Percentiles rank a stretch among this genome's conserved stretches.
These are phyloP conservation scores for Romanogobio albipinnatus DNA, from an alignment of 2,113 vertebrate species.

Conservation along the genomic window DNA sequence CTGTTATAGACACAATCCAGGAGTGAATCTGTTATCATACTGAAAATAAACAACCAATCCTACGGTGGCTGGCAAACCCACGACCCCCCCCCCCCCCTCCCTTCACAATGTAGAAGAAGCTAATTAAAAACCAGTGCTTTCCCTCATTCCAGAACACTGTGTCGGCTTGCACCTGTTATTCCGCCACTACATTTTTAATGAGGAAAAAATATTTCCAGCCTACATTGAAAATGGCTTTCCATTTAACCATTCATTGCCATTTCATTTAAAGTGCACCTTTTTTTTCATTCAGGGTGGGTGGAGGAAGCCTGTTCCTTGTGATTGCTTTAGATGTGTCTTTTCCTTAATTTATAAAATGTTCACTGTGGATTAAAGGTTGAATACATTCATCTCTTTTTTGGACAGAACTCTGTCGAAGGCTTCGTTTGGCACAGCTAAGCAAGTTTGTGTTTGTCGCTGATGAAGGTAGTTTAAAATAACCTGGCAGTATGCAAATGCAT, in stretches of 20 bases:
- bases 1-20: conserved; percentile 35
- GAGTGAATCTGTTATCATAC: conserved; percentile 47
- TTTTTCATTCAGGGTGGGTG: conserved; percentile 28
- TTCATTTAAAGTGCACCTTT: conserved; percentile 61
- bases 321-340: conserved; percentile 1
- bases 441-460: not conserved
- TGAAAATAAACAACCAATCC: conserved; percentile 53
- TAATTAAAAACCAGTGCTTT: conserved; percentile 59
- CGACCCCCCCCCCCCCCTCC: conserved; percentile 6
- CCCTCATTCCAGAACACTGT: conserved; percentile 54
- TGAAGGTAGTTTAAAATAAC: conserved; percentile 3
- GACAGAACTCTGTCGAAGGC: not conserved
- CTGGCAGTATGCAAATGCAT: conserved; percentile 9
- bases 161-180: conserved; percentile 68
- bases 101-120: conserved; percentile 50
- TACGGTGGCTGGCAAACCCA: conserved; percentile 40
- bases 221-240: conserved; percentile 58
- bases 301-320: conserved; percentile 30
- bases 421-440: conserved; percentile 31
- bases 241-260: conserved; percentile 57
- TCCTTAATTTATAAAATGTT: conserved; percentile 34
- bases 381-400: not conserved
- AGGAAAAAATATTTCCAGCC: conserved; percentile 62
- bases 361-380: conserved; percentile 8
- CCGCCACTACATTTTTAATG: conserved; percentile 69